Percentiles rank a stretch among this genome's conserved stretches.
These are phyloP conservation scores for Drepana arcuata DNA, from an alignment of 1,140 invertebrate genomes.

Conservation along the genomic window DNA sequence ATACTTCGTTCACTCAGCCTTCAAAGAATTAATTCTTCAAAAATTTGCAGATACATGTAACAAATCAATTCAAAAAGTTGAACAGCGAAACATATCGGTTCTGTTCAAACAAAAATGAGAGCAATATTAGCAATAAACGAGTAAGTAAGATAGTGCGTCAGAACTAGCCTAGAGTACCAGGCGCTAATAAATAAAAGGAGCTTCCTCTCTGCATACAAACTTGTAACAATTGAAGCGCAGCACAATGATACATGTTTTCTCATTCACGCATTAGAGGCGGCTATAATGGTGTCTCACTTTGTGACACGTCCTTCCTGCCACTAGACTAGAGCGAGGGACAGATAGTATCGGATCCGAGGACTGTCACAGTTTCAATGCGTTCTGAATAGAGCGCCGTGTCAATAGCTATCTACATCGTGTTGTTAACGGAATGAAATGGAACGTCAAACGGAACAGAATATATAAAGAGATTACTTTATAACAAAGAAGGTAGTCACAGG, in stretches of 20 bases:
- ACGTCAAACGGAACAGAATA: no score
- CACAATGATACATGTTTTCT: slow-evolving; percentile 50
- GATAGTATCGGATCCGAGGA: slow-evolving; percentile 37
- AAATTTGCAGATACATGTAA: no score
- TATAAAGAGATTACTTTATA: no score
- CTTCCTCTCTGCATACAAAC: slow-evolving; percentile 53
- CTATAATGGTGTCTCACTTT: slow-evolving; percentile 47
- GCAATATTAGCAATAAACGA: no score
- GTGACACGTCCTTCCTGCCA: slow-evolving; percentile 50
- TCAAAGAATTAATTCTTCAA: no score
- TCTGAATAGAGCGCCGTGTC: slow-evolving; percentile 24
- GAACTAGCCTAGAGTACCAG: slow-evolving; percentile 18
- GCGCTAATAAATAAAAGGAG: slow-evolving; percentile 31
- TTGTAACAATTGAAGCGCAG: slow-evolving; percentile 46
- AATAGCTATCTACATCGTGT: slow-evolving; percentile 19
- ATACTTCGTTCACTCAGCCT: no score
- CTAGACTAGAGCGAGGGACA: slow-evolving; percentile 27
- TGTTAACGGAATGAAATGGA: no score
- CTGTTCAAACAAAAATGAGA: no score
- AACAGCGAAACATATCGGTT: no score
- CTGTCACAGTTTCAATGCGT: slow-evolving; percentile 27
- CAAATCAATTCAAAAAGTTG: no score
- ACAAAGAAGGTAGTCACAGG: no score
- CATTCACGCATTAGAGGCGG: slow-evolving; percentile 37
- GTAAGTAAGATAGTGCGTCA: slow-evolving; percentile 10